These are phyloP conservation scores for Eriocheir sinensis DNA, from an alignment of 1,140 invertebrate genomes.

Conservation along the genomic window DNA sequence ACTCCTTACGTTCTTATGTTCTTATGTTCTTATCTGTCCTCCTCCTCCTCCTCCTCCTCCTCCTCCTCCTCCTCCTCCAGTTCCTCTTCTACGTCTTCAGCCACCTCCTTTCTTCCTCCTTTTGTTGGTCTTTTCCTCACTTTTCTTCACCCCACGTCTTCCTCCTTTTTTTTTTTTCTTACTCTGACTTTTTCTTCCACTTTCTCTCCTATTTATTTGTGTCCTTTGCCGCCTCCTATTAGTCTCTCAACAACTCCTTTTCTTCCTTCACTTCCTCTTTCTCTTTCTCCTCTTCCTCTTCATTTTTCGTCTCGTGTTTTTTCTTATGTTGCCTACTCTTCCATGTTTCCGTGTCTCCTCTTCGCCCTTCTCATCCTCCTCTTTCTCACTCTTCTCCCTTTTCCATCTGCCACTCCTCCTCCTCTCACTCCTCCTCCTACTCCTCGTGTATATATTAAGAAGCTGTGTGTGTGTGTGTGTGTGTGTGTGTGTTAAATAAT, in stretches of 20 bases:
- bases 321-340: not conserved
- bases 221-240: not conserved
- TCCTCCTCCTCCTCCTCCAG: no score
- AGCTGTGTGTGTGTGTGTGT: not conserved
- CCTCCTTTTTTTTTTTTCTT: no score
- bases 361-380: not conserved
- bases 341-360: no score
- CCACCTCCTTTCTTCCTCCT: no score
- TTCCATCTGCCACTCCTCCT: not conserved
- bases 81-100: no score
- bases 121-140: no score
- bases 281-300: not conserved
- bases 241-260: not conserved
- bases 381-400: not conserved
- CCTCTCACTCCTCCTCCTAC: not conserved
- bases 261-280: not conserved
- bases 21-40: no score
- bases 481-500: constrained; percentile 17
- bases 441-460: not conserved
- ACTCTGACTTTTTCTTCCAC: no score
- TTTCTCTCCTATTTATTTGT: no score
- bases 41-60: no score
- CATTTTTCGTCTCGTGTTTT: not conserved
- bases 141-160: no score
- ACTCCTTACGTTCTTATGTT: no score